Evolutionary conservation across 2,113 vertebrate genomes (phyloP), one percentile per base, ranked within the genome.

Genomic region (Collichthys lucidus): DNA sequence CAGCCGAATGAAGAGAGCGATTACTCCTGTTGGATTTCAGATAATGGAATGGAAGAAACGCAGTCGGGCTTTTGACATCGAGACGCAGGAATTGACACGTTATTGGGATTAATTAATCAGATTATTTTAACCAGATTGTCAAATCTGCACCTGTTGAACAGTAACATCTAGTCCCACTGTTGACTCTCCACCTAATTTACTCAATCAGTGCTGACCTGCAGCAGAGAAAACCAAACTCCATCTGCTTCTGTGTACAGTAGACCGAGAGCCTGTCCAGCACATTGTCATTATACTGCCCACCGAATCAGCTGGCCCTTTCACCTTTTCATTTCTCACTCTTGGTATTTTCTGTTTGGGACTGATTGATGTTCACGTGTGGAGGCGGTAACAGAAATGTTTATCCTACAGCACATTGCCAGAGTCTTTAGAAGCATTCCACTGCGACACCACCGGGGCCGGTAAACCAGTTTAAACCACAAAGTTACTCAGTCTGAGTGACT

Each of bases 271-370:
- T 10, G 73, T 61, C 71, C 80, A 78, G 85, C 82, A 82, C 85
- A 60, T 85, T 89, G 83, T 92, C 90, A 91, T 91, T 92, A 92
- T 4, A 0, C 85, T 85, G 42, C 79, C 85, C 86, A 86, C 85
- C 66, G 74, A 78, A 77, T 80, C 85, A 80, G 83, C 82, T 22
- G 85, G 72, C 74, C 86, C 86, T 93, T 88, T 92, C 89, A 82
- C 89, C 84, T 91, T 89, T 77, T 85, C 73, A 82, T 77, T 74
- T 78, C 11, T 85, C 24, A 74, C 85, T 82, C 86, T 79, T 55
- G 22, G 80, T 77, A 69, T 86, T 82, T 82, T 76, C 76, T 74
- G 72, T 74, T 74, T 35, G 56, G 55, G 56, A 40, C 85, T 84
- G 73, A 89, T 74, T 90, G 79, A 89, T 80, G 86, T 74, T 61